These are phyloP conservation scores for Morpho deidamia DNA, from an alignment of 2,888 invertebrate species.

Conservation along the genomic window DNA sequence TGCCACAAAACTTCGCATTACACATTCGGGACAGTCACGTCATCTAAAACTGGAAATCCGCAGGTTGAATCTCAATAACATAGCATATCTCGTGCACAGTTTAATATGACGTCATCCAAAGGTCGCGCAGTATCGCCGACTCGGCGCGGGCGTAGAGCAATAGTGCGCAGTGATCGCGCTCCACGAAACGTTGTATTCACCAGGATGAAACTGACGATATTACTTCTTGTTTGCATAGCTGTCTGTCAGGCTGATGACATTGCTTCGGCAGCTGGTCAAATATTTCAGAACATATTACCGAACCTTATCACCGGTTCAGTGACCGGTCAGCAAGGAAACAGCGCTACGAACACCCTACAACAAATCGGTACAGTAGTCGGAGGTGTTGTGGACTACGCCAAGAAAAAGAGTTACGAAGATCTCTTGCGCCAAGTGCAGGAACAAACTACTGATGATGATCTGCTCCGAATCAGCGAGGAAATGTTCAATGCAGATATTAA, in stretches of 20 bases:
- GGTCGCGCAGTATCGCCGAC: conserved; percentile 58
- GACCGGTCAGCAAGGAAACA: conserved; percentile 59
- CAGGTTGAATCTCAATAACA: conserved; percentile 57
- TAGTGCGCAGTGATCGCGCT: conserved; percentile 64
- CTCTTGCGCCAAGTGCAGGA: conserved; percentile 64
- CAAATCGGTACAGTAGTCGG: conserved; percentile 70
- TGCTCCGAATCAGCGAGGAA: conserved; percentile 84
- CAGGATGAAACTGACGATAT: conserved; percentile 55
- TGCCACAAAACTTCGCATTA: conserved; percentile 27
- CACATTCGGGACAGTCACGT: conserved; percentile 38
- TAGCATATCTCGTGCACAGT: conserved; percentile 43
- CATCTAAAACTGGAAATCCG: conserved; percentile 57
- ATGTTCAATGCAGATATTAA: conserved; percentile 85
- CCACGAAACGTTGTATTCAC: conserved; percentile 47
- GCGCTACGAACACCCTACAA: conserved; percentile 57
- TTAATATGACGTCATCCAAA: conserved; percentile 65
- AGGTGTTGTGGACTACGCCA: conserved; percentile 68
- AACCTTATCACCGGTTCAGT: conserved; percentile 59
- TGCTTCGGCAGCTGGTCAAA: conserved; percentile 64
- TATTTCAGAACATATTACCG: conserved; percentile 66
- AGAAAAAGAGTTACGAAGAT: conserved; percentile 70
- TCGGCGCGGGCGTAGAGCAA: conserved; percentile 51
- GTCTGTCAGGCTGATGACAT: conserved; percentile 56
- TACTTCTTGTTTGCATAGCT: conserved; percentile 46
- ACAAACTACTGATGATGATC: conserved; percentile 81